Percentiles rank a stretch among this genome's conserved stretches.
phyloP scores from a whole-genome alignment of 1,140 invertebrate genomes.

The Cydia amplana region DNA sequence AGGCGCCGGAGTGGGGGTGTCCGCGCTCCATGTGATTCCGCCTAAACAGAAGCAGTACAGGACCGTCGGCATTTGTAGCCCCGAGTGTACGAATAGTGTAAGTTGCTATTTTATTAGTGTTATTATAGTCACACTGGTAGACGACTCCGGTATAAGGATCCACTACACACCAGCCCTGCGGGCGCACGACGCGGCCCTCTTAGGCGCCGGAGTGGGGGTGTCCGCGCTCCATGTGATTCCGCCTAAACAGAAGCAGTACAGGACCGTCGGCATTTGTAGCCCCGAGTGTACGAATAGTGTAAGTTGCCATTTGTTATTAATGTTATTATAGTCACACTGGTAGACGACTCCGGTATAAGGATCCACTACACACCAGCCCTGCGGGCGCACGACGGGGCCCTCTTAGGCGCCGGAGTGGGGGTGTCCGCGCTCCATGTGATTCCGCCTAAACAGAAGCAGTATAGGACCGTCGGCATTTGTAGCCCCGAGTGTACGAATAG shows the following conservation, averaged over 20 bases:
- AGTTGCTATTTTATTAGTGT: constrained; percentile 43
- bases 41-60: constrained; percentile 86
- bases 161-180: constrained; percentile 87
- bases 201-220: constrained; percentile 90
- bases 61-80: constrained; percentile 89
- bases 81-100: constrained; percentile 88
- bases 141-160: constrained; percentile 90
- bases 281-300: constrained; percentile 88
- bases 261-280: constrained; percentile 89
- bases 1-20: constrained; percentile 89
- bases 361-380: too few species aligned
- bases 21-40: constrained; percentile 89
- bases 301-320: constrained; percentile 45
- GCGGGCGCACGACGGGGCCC: too few species aligned
- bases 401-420: too few species aligned
- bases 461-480: too few species aligned
- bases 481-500: too few species aligned
- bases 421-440: too few species aligned
- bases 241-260: constrained; percentile 85
- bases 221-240: constrained; percentile 90
- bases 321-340: constrained; percentile 65
- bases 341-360: constrained; percentile 91
- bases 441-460: too few species aligned
- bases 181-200: constrained; percentile 87
- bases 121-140: constrained; percentile 78